Percentiles rank a stretch among this genome's conserved stretches.
These are phyloP conservation scores for Ophonus ardosiacus DNA, from an alignment of 2,888 invertebrate genomes.

Conservation along the genomic window DNA sequence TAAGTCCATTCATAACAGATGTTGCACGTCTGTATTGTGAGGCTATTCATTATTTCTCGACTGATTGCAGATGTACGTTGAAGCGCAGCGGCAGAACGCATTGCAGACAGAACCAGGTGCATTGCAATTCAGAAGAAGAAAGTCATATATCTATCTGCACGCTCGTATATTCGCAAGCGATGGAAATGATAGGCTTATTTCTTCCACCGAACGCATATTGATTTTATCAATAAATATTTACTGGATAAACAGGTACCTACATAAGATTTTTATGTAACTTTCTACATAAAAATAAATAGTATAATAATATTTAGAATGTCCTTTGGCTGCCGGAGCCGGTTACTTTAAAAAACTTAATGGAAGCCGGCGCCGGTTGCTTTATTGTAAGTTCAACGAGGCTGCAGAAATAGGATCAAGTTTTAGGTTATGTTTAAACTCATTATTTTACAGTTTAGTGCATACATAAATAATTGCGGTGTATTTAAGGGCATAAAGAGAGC, in stretches of 20 bases:
- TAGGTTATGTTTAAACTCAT: no score
- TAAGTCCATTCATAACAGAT: neutral
- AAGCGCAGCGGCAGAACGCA: neutral
- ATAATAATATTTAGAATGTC: no score
- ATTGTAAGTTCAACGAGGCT: no score
- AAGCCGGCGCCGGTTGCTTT: no score
- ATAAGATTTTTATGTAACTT: neutral
- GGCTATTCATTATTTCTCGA: constrained; percentile 27
- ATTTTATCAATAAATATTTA: neutral
- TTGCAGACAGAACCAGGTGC: constrained; percentile 31
- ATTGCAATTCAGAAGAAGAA: neutral
- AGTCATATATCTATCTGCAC: neutral
- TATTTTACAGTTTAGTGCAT: no score
- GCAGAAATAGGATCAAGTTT: no score
- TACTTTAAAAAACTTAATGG: no score
- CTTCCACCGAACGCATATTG: neutral
- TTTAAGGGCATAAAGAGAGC: no score
- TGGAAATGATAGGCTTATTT: neutral
- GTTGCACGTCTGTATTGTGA: neutral
- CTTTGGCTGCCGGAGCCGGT: no score
- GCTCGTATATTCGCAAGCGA: neutral
- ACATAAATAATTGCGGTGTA: no score
- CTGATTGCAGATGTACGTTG: constrained; percentile 7
- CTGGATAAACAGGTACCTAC: neutral
- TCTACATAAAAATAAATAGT: neutral